Evolutionary conservation across 2,113 vertebrate genomes (phyloP), one percentile per base, ranked within the genome.

Genomic region (Pyrgilauda ruficollis): DNA sequence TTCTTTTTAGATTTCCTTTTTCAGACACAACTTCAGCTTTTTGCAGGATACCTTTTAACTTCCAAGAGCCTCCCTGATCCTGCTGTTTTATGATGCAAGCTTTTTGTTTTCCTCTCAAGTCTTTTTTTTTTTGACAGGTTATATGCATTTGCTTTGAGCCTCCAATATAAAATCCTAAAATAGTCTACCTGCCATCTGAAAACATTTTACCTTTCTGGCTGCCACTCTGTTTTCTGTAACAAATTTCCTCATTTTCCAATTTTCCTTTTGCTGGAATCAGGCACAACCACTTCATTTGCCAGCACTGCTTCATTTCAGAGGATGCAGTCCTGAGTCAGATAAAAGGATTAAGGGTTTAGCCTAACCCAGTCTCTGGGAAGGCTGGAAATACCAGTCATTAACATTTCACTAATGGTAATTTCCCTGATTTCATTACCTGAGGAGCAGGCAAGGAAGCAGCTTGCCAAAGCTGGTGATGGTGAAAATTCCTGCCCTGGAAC

Each of bases 61-160:
- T 97, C 92, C 96, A 97, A 68, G 86, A 97, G 95, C 86, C 84
- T 97, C 94, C 93, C 96, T 91, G 95, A 96, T 97, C 89, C 93
- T 94, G 93, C 93, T 92, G 73, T 92, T 97, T 97, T 89, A 78
- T 94, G 94, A 95, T 95, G 90, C 92, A 50, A 93, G 96, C 93
- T 97, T 96, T 93, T 96, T 97, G 94, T 92, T 96, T 97, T 93
- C 63, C 89, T 97, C 93, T 94, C 93, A 89, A 91, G 94, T 96
- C 79, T 95, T 92, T 92, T 92, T 94, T 94, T 94, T 97, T 90
- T 94, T 97, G 96, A 97, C 96, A 97, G 94, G 93, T 90, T 94
- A 93, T 96, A 96, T 96, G 95, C 94, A 94, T 96, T 95, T 97
- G 86, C 96, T 97, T 96, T 96, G 96, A 97, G 95, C 94, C 35